Conservation (phyloP, 1,140 invertebrate species). For the Campoletis sonorensis region DNA sequence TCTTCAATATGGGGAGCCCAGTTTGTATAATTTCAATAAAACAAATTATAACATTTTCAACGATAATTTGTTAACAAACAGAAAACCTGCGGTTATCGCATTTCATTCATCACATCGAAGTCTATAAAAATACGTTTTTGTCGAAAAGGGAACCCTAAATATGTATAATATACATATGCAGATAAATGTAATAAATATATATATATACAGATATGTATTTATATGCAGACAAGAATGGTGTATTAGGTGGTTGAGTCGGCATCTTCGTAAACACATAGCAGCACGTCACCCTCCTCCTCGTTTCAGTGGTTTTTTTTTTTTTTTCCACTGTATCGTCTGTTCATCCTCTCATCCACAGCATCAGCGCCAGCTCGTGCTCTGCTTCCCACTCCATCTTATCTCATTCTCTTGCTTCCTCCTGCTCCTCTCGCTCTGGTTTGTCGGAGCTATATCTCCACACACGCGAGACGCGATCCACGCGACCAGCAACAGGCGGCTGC, state of each 20-base stretch:
- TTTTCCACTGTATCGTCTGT: conserved; percentile 9
- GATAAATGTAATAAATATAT: background rate
- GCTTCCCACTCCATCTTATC: conserved; percentile 55
- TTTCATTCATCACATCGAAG: background rate
- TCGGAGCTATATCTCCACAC: conserved; percentile 50
- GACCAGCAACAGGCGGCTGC: conserved; percentile 72
- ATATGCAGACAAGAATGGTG: background rate
- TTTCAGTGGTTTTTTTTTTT: background rate
- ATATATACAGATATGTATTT: background rate
- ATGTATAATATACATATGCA: background rate
- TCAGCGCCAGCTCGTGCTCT: conserved; percentile 22
- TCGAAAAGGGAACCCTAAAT: background rate
- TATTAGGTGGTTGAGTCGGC: conserved; percentile 20
- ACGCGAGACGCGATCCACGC: conserved; percentile 61
- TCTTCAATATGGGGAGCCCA: too few relatives aligned
- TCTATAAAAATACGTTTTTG: conserved; percentile 1
- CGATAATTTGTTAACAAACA: background rate
- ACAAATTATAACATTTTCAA: too few relatives aligned
- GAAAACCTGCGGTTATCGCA: background rate
- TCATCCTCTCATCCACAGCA: conserved; percentile 10
- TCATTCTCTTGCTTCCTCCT: conserved; percentile 46
- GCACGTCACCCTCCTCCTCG: conserved; percentile 12
- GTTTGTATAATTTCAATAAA: too few relatives aligned
- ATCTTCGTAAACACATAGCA: conserved; percentile 20
- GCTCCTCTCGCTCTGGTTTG: conserved; percentile 4